Conservation (phyloP, 1,140 invertebrate genomes). For the Thaumatotibia leucotreta region DNA sequence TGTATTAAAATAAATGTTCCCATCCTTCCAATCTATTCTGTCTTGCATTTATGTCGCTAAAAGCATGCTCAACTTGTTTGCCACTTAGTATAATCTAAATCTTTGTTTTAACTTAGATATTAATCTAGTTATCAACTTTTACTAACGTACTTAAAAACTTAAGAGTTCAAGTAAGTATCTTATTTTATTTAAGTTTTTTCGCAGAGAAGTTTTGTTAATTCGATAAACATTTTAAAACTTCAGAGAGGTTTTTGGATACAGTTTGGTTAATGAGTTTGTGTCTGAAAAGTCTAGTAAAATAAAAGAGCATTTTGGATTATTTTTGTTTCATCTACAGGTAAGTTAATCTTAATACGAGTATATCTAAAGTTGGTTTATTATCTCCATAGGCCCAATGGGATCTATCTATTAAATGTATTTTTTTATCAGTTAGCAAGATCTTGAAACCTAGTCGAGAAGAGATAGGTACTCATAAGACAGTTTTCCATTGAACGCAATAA, state of each 20-base stretch:
- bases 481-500: too few species aligned
- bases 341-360: background rate
- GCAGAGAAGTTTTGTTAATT: background rate
- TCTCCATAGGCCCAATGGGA: background rate
- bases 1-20: too few species aligned
- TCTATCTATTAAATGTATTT: too few species aligned
- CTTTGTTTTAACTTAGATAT: background rate
- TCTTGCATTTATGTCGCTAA: background rate
- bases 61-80: background rate
- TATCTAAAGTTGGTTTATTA: background rate
- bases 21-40: background rate
- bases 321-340: background rate
- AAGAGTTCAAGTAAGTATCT: constrained; percentile 2
- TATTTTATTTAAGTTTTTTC: background rate
- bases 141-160: background rate
- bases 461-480: too few species aligned
- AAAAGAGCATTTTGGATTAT: background rate
- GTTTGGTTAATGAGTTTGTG: background rate
- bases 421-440: too few species aligned
- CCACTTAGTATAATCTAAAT: background rate
- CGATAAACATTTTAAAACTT: background rate
- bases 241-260: background rate
- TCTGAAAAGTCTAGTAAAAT: background rate
- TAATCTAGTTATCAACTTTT: constrained; percentile 1
- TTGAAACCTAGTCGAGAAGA: too few species aligned